Percentiles rank a stretch among this genome's conserved stretches.
Evolutionary conservation across 1,140 invertebrate genomes (phyloP).

Genomic region (Paramacrobiotus metropolitanus): DNA sequence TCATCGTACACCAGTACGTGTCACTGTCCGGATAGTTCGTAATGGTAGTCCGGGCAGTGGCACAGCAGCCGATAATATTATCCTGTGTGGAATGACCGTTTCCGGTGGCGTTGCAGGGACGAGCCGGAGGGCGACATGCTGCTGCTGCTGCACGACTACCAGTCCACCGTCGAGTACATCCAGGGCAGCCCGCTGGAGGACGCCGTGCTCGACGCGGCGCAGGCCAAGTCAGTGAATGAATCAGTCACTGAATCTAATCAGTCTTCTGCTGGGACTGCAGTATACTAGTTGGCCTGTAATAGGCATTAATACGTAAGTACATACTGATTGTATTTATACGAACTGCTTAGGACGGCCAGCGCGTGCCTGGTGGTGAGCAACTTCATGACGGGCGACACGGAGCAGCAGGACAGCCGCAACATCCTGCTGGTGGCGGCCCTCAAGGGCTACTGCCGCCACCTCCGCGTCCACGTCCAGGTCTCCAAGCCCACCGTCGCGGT

Average conservation of each 20-base stretch:
- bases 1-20: too few species aligned
- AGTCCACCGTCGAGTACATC: constrained; percentile 28
- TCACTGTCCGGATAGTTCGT: too few species aligned
- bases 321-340: too few species aligned
- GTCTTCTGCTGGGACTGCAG: too few species aligned
- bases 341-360: too few species aligned
- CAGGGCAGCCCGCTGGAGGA: constrained; percentile 33
- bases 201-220: constrained; percentile 29
- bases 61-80: neutral
- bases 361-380: too few species aligned
- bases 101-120: neutral
- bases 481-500: neutral
- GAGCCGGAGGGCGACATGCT: neutral
- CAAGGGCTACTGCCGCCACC: constrained; percentile 33
- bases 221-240: constrained; percentile 28
- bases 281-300: too few species aligned
- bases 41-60: too few species aligned
- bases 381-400: too few species aligned
- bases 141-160: neutral
- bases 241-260: constrained; percentile 30
- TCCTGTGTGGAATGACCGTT: neutral
- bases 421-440: constrained; percentile 32
- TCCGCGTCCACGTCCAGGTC: constrained; percentile 17
- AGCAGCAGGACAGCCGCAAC: constrained; percentile 31
- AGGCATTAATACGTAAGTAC: too few species aligned